Evolutionary conservation across 2,888 invertebrate species (phyloP).

Genomic region (Plebejus anna): DNA sequence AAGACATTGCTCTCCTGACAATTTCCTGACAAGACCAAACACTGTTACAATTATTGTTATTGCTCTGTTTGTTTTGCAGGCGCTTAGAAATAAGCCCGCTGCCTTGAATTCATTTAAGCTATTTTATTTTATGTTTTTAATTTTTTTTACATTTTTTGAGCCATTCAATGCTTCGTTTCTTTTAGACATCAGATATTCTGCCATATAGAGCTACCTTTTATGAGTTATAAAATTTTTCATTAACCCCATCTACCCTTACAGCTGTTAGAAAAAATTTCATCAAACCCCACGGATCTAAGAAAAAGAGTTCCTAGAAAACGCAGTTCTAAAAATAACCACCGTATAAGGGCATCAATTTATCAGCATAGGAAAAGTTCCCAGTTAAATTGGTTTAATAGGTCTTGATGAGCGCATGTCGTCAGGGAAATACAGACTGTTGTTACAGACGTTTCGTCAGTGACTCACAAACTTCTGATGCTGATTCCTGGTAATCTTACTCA

Average conservation of each 20-base stretch:
- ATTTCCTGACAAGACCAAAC: neutral
- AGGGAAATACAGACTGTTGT: neutral
- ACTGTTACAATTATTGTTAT: neutral
- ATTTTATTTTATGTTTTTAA: no score
- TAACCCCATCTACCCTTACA: no score
- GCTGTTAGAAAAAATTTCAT: no score
- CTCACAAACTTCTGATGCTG: neutral
- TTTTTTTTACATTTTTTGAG: no score
- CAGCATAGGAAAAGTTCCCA: slow-evolving; percentile 16
- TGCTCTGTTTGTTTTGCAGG: slow-evolving; percentile 1
- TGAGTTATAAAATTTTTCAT: no score
- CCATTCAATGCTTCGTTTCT: no score
- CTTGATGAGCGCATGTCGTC: neutral
- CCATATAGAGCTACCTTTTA: no score
- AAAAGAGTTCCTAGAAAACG: neutral
- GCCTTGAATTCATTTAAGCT: neutral
- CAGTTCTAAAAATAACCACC: neutral
- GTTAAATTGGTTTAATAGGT: slow-evolving; percentile 20
- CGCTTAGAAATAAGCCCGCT: neutral
- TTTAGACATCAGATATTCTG: no score
- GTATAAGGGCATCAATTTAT: neutral
- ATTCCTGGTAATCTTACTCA: neutral
- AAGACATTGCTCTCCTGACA: neutral
- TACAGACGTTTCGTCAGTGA: neutral
- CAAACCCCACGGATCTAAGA: neutral